phyloP scores from a whole-genome alignment of 2,797 vertebrate species.

The Myripristis jacobus region DNA sequence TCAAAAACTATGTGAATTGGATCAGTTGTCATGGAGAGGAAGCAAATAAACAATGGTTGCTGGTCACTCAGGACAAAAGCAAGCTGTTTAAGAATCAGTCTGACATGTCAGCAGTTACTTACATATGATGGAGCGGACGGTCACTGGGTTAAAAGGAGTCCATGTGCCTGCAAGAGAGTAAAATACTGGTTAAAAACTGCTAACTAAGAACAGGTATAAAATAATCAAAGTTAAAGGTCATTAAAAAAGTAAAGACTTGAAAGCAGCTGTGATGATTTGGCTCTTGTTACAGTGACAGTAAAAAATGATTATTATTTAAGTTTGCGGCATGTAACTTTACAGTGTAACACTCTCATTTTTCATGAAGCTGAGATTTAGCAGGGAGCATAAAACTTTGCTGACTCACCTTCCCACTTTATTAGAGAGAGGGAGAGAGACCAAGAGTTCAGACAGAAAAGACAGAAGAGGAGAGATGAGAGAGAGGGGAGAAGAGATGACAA shows the following conservation, averaged over 20 bases:
- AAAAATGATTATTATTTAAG: background rate
- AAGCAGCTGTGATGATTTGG: background rate
- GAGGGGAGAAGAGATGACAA: background rate
- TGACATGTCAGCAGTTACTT: conserved; percentile 72
- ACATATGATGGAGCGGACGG: conserved; percentile 96
- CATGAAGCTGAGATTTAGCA: conserved; percentile 49
- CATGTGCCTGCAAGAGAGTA: conserved; percentile 89
- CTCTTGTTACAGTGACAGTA: background rate
- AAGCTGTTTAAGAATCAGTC: conserved; percentile 8
- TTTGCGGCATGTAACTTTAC: conserved; percentile 47
- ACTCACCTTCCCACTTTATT: conserved; percentile 59
- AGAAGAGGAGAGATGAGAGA: conserved; percentile 10
- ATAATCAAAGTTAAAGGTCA: background rate
- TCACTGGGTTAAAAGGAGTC: conserved; percentile 98
- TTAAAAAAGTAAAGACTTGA: background rate
- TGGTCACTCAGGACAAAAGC: conserved; percentile 20
- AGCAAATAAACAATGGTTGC: conserved; percentile 45
- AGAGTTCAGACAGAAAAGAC: conserved; percentile 34
- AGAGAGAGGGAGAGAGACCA: background rate
- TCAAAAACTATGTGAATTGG: conserved; percentile 37
- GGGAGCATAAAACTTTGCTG: conserved; percentile 51
- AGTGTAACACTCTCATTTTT: conserved; percentile 26
- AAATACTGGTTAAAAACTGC: conserved; percentile 24
- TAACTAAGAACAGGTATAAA: background rate
- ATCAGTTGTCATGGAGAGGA: conserved; percentile 51